Percentiles rank a stretch among this genome's conserved stretches.
Evolutionary conservation across 1,140 invertebrate species (phyloP).

Genomic region (Zaprionus capensis): DNA sequence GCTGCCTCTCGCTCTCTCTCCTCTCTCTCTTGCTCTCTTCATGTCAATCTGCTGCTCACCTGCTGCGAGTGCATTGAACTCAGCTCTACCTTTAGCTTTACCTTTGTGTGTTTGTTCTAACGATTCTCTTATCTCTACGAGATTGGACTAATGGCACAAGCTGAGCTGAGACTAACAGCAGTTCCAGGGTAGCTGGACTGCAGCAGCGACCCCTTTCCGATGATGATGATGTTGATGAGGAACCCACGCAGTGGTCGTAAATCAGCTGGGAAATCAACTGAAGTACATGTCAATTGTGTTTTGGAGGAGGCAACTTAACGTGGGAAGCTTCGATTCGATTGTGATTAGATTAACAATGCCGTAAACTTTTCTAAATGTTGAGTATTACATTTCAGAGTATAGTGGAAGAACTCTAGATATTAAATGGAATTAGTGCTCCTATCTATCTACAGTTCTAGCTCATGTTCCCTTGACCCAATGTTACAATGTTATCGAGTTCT

Average conservation of each 20-base stretch:
- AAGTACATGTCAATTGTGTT: slow-evolving; percentile 4
- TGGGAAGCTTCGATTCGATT: slow-evolving; percentile 14
- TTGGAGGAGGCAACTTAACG: background rate
- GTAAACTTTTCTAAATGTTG: background rate
- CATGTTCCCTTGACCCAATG: slow-evolving; percentile 20
- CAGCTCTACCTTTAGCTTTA: background rate
- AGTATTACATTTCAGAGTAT: no score
- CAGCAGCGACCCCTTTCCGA: background rate
- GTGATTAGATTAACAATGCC: background rate
- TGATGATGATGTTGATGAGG: background rate
- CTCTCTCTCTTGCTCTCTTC: background rate
- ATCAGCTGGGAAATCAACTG: slow-evolving; percentile 37
- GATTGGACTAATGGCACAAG: slow-evolving; percentile 9
- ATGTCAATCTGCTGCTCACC: background rate
- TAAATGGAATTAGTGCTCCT: background rate
- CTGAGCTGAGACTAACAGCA: background rate
- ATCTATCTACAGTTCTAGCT: background rate
- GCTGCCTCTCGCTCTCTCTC: background rate
- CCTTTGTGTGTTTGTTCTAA: background rate
- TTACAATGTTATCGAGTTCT: slow-evolving; percentile 12
- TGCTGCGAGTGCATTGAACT: slow-evolving; percentile 46
- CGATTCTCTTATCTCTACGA: slow-evolving; percentile 19
- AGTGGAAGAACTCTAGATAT: background rate
- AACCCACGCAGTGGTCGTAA: slow-evolving; percentile 18
- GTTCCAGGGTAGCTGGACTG: background rate